Conservation (phyloP, 2,113 vertebrate species). For the Crotophaga sulcirostris region DNA sequence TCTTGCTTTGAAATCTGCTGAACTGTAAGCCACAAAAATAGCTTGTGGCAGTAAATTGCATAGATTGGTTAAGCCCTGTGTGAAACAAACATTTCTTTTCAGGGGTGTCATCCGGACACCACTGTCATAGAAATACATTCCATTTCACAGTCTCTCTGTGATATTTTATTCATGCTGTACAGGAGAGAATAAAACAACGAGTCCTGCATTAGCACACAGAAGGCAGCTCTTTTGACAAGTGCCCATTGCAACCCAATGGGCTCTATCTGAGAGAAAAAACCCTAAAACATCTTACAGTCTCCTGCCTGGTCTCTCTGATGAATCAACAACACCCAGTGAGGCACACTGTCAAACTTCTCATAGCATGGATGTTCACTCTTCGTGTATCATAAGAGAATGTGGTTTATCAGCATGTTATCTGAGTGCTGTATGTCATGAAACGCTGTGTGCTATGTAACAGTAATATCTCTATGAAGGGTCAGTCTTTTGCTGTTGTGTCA, state of each 20-base stretch:
- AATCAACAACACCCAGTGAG: not conserved
- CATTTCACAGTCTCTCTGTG: not conserved
- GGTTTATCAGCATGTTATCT: not conserved
- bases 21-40: slow-evolving; percentile 28
- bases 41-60: not conserved
- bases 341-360: not conserved
- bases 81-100: slow-evolving; percentile 43
- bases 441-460: not conserved
- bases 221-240: not conserved
- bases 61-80: not conserved
- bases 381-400: not conserved
- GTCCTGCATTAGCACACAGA: not conserved
- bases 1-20: slow-evolving; percentile 45
- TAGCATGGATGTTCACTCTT: not conserved
- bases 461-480: not conserved
- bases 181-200: not conserved
- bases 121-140: not conserved
- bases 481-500: not conserved
- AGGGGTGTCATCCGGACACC: not conserved
- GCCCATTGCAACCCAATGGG: not conserved
- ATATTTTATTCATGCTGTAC: slow-evolving; percentile 47
- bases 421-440: not conserved
- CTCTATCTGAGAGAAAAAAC: not conserved
- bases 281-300: not conserved
- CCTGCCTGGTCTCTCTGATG: not conserved